phyloP scores from a whole-genome alignment of 2,797 vertebrate species.

The Discoglossus pictus region DNA sequence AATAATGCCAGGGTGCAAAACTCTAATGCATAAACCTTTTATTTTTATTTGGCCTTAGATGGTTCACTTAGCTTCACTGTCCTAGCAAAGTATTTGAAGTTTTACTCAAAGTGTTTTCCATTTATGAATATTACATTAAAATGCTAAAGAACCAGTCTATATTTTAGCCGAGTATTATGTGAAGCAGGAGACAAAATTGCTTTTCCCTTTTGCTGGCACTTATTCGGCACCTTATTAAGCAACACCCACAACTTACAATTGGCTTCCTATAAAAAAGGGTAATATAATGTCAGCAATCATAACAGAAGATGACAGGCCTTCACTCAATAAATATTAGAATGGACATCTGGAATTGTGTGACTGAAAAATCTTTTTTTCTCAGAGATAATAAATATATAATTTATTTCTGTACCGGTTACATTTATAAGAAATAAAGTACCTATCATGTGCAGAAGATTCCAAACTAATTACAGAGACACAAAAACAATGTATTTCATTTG shows the following conservation, averaged over 20 bases:
- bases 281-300: conserved; percentile 26
- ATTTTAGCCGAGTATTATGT: conserved; percentile 34
- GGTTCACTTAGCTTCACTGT: conserved; percentile 24
- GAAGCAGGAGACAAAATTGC: conserved; percentile 35
- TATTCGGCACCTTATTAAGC: conserved; percentile 26
- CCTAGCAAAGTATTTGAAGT: conserved; percentile 13
- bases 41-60: conserved; percentile 24
- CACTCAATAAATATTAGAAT: conserved; percentile 34
- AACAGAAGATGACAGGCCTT: conserved; percentile 35
- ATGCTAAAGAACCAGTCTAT: conserved; percentile 22
- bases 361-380: not conserved
- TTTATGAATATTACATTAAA: conserved; percentile 38
- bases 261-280: conserved; percentile 33
- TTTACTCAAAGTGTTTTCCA: conserved; percentile 9
- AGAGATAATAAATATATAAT: no score
- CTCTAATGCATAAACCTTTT: conserved; percentile 37
- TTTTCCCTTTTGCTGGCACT: conserved; percentile 37
- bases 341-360: conserved; percentile 12
- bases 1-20: conserved; percentile 19
- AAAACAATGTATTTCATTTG: no score
- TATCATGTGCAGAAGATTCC: no score
- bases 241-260: conserved; percentile 32
- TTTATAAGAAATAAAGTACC: no score
- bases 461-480: no score
- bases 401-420: no score